Base-by-base conservation (phyloP, 2,113 vertebrate species). In the Cyphomyrus discorhynchus region DNA sequence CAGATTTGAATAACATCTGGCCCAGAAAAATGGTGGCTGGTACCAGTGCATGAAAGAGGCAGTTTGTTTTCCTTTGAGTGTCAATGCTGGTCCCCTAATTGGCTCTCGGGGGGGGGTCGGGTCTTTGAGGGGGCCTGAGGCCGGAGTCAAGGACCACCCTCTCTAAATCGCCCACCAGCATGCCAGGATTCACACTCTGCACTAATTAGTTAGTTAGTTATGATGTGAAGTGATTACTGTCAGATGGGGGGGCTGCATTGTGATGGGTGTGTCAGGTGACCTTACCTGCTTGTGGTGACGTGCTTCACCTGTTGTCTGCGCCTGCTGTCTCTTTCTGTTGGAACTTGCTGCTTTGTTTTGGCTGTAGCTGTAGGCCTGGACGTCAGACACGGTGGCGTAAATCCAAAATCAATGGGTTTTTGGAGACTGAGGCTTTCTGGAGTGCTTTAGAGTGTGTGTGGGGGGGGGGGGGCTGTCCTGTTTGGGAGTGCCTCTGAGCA, bases 1-100 rank as follows among this genome's bases (percentile, higher is more conserved):
- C 49, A 53, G 24, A 86, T 86, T 35, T 86, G 85, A 86, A 53
- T 85, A 86, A 86, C 85, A 86, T 53, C 47, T 52, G 85, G 47
- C 85, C n/a, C 70, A 77, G 46, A 86, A 52, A 86, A 50, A 13
- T 6, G 1, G 85, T 53, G 49, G 49, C 47, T 52, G 49, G 49
- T n/a, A 53, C 10, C 17, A 35, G 49, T 2, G 24, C 49, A 53
- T 86, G 47, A 13, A 86, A 86, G 13, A 19, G 85, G 6, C n/a
- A 35, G 9, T 85, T 85, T 86, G 85, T 53, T 53, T 86, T 53
- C 27, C 49, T 53, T 53, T 35, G 27, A 56, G 85, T 35, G 85
- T 87, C 50, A 87, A 56, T 19, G 49, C 24, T 27, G 47, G 83
- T 11, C 2, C 47, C n/a, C 24, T 87, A 56, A 87, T 50, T 85